Evolutionary conservation across 1,140 invertebrate genomes (phyloP).

Genomic region (Drosophila melanogaster): DNA sequence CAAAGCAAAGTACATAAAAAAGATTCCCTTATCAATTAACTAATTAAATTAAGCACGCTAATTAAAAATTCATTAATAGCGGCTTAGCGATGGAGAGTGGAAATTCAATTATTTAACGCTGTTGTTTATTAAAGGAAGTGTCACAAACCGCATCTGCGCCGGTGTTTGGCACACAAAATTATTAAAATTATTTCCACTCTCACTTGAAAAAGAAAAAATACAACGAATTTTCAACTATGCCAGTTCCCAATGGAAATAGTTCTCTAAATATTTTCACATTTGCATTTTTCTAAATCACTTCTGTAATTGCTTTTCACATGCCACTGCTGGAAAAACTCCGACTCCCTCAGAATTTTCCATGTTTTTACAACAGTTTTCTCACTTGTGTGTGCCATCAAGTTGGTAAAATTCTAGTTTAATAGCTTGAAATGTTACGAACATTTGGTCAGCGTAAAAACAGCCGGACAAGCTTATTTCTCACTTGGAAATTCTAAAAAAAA

Average conservation of each 20-base stretch:
- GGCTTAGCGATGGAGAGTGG: background rate
- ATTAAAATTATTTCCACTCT: slow-evolving; percentile 2
- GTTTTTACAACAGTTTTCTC: slow-evolving; percentile 35
- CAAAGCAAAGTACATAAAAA: slow-evolving; percentile 14
- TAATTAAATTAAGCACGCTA: background rate
- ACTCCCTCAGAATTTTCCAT: slow-evolving; percentile 17
- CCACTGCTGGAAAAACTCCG: slow-evolving; percentile 16
- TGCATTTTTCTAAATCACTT: slow-evolving; percentile 45
- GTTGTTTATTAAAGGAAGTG: background rate
- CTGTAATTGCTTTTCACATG: slow-evolving; percentile 52
- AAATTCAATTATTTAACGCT: background rate
- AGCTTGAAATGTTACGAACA: slow-evolving; percentile 51
- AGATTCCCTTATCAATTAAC: slow-evolving; percentile 7
- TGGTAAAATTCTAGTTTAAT: slow-evolving; percentile 55
- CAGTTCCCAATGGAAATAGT: slow-evolving; percentile 8
- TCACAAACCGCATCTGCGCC: background rate
- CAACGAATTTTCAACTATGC: background rate
- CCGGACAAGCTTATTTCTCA: slow-evolving; percentile 39
- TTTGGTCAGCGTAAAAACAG: slow-evolving; percentile 34
- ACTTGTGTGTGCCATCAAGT: slow-evolving; percentile 36
- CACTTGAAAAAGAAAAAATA: background rate
- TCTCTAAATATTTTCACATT: slow-evolving; percentile 32
- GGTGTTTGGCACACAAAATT: slow-evolving; percentile 1
- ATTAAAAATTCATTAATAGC: slow-evolving; percentile 2
- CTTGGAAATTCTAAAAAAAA: slow-evolving; percentile 13